A percentile compares a stretch with the other conserved stretches of the same genome.
Conservation (phyloP, 2,888 invertebrate species). For the Allygus modestus region DNA sequence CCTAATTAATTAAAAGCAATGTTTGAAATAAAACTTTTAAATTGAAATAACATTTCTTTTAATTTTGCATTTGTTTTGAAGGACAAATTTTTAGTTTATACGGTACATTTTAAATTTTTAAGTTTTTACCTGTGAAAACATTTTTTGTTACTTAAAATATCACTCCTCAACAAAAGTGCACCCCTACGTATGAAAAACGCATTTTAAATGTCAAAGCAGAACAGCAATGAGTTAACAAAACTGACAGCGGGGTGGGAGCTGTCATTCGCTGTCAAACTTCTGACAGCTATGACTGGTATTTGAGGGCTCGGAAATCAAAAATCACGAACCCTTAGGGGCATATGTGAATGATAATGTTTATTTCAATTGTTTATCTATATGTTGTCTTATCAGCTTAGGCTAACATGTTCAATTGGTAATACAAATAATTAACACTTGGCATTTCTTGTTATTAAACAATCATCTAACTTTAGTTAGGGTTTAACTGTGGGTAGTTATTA, state of each 20-base stretch:
- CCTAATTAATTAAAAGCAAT: slow-evolving; percentile 10
- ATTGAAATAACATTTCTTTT: not conserved
- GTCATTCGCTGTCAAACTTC: slow-evolving; percentile 7
- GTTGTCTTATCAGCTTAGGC: too few relatives aligned
- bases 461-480: too few relatives aligned
- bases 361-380: not conserved
- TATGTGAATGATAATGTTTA: not conserved
- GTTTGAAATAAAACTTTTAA: not conserved
- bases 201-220: slow-evolving; percentile 27
- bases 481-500: too few relatives aligned
- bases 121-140: not conserved
- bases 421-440: too few relatives aligned
- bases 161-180: not conserved
- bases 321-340: not conserved
- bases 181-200: not conserved
- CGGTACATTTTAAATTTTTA: not conserved
- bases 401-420: too few relatives aligned
- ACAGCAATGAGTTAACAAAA: slow-evolving; percentile 14
- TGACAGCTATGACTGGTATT: slow-evolving; percentile 29
- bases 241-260: slow-evolving; percentile 6
- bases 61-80: too few relatives aligned
- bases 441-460: too few relatives aligned
- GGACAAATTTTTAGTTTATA: not conserved
- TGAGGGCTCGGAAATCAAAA: not conserved
- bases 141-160: not conserved